Base-by-base conservation (phyloP, 2,113 vertebrate species). In the Sinosuthora webbiana region DNA sequence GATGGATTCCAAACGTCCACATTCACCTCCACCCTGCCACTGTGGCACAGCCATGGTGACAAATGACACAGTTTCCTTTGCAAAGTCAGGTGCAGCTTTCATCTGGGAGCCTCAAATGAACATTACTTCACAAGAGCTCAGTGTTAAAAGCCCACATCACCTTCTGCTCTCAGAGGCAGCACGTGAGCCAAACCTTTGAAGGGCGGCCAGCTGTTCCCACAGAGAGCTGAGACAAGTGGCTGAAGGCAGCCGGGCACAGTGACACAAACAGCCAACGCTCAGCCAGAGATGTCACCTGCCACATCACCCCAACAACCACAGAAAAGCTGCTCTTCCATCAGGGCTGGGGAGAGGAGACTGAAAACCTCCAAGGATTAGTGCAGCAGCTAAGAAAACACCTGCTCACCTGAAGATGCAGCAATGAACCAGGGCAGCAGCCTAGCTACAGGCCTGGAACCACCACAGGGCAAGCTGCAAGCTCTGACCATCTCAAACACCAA, bases 251-350 rank as follows among this genome's bases (percentile, higher is more conserved):
- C 16, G 7, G 64, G 74, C 87, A 93, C 47, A 88, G 63, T 18
- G 37, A 94, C 90, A 90, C 49, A 28, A 35, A 19, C 49, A 41
- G 37, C 30, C 70, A 76, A 4, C 53, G 39, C 24, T 14, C 2
- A 2, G 55, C 65, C 50, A 5, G 39, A 77, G 62, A 56, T 65
- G 88, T 44, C 60, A 93, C 69, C 44, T 60, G 83, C 52, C 76
- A 88, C 17, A 55, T 4, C 69, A 77, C 1, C 3, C 24, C 45
- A n/a, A 2, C 0, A 35, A 45, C 0, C 0, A 84, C 0, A 31
- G 56, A 75, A 95, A 71, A 90, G 59, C 53, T 80, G 82, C 53
- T 6, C 2, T 28, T 68, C 64, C 65, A 21, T 17, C 53, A 41
- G 45, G 52, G 30, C 0, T 47, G 80, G 30, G 37, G n/a, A 69